Conservation (phyloP, 2,888 invertebrate genomes). For the Proisotoma minuta region DNA sequence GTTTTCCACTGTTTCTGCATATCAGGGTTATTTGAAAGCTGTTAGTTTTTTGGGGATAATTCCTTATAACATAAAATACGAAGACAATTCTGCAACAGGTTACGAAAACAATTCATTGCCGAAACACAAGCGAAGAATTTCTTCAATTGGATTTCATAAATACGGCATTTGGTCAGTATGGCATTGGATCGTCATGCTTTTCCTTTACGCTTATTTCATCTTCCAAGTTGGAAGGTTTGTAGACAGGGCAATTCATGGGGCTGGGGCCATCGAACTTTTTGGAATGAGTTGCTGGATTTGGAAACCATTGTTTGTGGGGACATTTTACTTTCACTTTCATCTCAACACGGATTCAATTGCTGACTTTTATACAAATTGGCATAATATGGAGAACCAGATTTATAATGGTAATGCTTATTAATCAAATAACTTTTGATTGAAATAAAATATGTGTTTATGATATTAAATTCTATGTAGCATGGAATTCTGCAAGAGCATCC, state of each 20-base stretch:
- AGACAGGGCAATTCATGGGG: neutral
- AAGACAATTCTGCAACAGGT: neutral
- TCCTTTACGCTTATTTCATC: slow-evolving; percentile 9
- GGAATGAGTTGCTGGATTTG: slow-evolving; percentile 21
- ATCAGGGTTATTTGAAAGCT: slow-evolving; percentile 8
- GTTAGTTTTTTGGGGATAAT: slow-evolving; percentile 11
- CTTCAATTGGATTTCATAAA: slow-evolving; percentile 6
- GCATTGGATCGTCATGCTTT: neutral
- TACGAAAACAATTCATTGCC: neutral
- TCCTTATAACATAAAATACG: slow-evolving; percentile 11
- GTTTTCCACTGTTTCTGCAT: slow-evolving; percentile 6
- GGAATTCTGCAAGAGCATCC: neutral
- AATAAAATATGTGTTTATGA: no score
- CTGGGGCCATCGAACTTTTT: slow-evolving; percentile 1
- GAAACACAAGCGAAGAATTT: neutral
- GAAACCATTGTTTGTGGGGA: slow-evolving; percentile 11
- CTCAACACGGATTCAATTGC: slow-evolving; percentile 7
- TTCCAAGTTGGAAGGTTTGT: slow-evolving; percentile 8
- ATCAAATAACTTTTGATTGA: neutral
- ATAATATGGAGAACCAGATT: neutral
- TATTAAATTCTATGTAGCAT: no score
- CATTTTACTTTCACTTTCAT: neutral
- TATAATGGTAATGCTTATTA: slow-evolving; percentile 6
- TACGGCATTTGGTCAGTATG: neutral
- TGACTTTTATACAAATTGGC: slow-evolving; percentile 7